Base-by-base conservation (phyloP, 2,888 invertebrate species). In the Rosalia funebris region DNA sequence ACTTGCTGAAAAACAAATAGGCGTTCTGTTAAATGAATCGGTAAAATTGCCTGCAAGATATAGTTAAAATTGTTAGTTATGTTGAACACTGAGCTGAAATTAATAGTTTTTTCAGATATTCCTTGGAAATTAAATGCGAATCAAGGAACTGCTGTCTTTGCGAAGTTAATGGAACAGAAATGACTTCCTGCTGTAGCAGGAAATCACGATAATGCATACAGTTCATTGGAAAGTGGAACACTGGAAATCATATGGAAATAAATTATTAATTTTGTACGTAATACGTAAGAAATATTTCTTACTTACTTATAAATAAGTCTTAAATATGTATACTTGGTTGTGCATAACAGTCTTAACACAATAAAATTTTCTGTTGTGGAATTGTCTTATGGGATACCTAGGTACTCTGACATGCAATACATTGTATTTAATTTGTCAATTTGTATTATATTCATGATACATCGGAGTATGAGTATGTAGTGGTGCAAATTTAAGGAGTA, bases 1-100 rank as follows among this genome's bases (percentile, higher is more conserved):
- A 50, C 37, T 39, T 50, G 48, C 47, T 45, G 32, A 41, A 37
- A 41, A 50, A 50, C 56, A 58, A 58, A 47, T 50, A 47, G 32
- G 15, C 45, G 31, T 50, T 17, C 17, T 16, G 50, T 48, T 45
- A 19, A 50, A 48, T 34, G 19, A 34, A 25, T 32, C 31, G 34
- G n/a, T n/a, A n/a, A 54, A 2, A 7, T 9, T 31, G 12, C 31
- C 19, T 16, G 34, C 34, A 10, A 31, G n/a, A 47, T 12, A 1
- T 15, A 7, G n/a, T 34, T 17, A 31, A 36, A 19, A 39, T 16
- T 17, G 34, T 19, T 32, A 16, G 32, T 32, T 19, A 19, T 47
- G 12, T 10, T 9, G n/a, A 15, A 5, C n/a, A 10, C n/a, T 9
- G 31, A 9, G 4, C 9, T 25, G 25, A 25, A 9, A 25, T 25